Evolutionary conservation across 2,888 invertebrate genomes (phyloP).

Genomic region (Xestia ashworthii): DNA sequence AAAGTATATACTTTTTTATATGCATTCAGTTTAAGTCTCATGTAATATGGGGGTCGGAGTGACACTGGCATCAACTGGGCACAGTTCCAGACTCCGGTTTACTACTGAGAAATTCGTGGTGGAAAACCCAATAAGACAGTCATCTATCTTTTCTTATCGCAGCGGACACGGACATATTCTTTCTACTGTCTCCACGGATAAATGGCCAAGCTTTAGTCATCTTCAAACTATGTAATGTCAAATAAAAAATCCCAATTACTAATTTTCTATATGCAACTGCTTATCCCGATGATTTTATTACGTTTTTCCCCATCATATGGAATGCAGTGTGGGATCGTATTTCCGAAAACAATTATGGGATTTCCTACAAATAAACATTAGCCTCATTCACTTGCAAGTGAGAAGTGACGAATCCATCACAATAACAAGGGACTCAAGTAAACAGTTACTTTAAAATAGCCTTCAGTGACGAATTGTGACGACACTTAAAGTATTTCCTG

Average conservation of each 20-base stretch:
- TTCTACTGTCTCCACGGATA: background rate
- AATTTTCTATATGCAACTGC: background rate
- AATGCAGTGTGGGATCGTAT: background rate
- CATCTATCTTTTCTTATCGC: background rate
- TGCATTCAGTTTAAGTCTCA: background rate
- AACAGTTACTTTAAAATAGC: constrained; percentile 3
- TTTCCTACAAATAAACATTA: constrained; percentile 16
- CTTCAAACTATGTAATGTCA: background rate
- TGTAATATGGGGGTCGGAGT: background rate
- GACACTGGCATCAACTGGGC: background rate
- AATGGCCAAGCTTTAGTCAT: background rate
- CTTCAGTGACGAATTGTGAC: background rate
- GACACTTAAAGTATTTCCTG: background rate
- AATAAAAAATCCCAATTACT: background rate
- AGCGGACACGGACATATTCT: background rate
- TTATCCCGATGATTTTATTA: background rate
- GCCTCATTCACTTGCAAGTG: constrained; percentile 6
- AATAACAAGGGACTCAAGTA: background rate
- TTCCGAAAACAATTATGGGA: constrained; percentile 18
- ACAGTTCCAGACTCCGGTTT: background rate
- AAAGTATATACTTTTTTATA: too few species aligned
- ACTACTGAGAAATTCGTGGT: too few species aligned
- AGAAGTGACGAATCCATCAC: constrained; percentile 11
- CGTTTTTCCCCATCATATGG: constrained; percentile 13
- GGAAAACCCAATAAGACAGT: background rate